Base-by-base conservation (phyloP, 64 coral and sea anemone species). In the Pocillopora verrucosa region DNA sequence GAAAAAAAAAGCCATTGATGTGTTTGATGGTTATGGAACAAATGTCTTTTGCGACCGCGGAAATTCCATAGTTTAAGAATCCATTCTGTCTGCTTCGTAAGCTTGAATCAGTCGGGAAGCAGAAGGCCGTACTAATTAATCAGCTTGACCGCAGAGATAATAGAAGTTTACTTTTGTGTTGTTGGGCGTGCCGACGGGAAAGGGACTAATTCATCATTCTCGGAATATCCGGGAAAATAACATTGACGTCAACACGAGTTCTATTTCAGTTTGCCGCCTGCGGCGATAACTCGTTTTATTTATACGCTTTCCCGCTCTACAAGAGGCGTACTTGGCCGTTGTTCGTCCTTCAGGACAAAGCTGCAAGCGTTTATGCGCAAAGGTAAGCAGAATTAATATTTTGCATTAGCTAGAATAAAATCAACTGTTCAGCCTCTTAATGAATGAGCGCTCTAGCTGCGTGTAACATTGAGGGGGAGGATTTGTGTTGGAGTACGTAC, bases 1-100 rank as follows among this genome's bases (percentile, higher is more conserved):
- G 12, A 24, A 70, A 25, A 70, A 70, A 70, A 70, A 70, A 20
- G 25, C 22, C n/a, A 19, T 11, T 9, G 9, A 36, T 20, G 37
- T 69, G 82, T 72, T 85, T 72, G 22, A 63, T 19, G 82, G 64
- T 57, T 56, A 36, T 19, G 7, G 24, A 72, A 85, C 37, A 63
- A 34, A 36, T 82, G 80, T 69, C 65, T 34, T 69, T 38, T n/a
- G 19, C 30, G 2, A 69, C 82, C 82, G 63, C 82, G 82, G 82
- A 85, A 72, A 65, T 51, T 16, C 19, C 25, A 70, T 72, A 13
- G 70, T 72, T 72, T 11, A 85, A 72, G 64, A 85, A 85, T 85
- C 58, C 72, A 1, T 70, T 70, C 67, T 70, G 24, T 17, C 10
- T n/a, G 20, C 24, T 69, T 22, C 17, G 22, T n/a, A 69, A 3